Percentiles rank a stretch among this genome's conserved stretches.
phyloP scores from a whole-genome alignment of 2,888 invertebrate species.

The Geotrupes spiniger region DNA sequence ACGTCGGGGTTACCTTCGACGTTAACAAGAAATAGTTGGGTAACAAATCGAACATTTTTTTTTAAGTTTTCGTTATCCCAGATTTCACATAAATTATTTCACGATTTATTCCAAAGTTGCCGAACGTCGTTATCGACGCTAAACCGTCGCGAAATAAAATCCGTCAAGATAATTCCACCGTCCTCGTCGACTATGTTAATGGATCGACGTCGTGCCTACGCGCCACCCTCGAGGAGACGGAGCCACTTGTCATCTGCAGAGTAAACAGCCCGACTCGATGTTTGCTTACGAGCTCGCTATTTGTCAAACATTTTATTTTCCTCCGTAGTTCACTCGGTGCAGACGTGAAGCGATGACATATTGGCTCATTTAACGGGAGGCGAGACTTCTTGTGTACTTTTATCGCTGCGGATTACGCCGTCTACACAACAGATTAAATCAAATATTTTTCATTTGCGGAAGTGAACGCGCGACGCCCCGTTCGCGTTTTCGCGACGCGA shows the following conservation, averaged over 20 bases:
- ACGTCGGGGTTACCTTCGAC: no score
- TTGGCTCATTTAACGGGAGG: slow-evolving; percentile 46
- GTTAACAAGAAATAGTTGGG: no score
- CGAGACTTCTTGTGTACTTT: slow-evolving; percentile 50
- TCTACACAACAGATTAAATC: slow-evolving; percentile 52
- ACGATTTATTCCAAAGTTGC: no score
- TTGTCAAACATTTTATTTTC: slow-evolving; percentile 52
- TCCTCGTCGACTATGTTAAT: slow-evolving; percentile 38
- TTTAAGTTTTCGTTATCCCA: no score
- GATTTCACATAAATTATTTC: no score
- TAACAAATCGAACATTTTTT: no score
- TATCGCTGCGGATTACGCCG: slow-evolving; percentile 50
- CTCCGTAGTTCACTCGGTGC: slow-evolving; percentile 41
- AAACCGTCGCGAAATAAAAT: no score
- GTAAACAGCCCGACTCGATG: slow-evolving; percentile 47
- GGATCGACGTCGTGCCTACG: slow-evolving; percentile 35
- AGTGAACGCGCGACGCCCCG: slow-evolving; percentile 1
- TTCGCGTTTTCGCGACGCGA: no score
- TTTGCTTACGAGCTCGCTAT: slow-evolving; percentile 49
- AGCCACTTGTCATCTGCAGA: slow-evolving; percentile 48
- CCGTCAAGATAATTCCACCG: no score
- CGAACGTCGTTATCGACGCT: no score
- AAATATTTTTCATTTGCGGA: slow-evolving; percentile 48
- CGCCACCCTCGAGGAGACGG: slow-evolving; percentile 35
- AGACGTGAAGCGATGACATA: slow-evolving; percentile 42